These are phyloP conservation scores for Trachymyrmex septentrionalis DNA, from an alignment of 1,140 invertebrate genomes.

Conservation along the genomic window DNA sequence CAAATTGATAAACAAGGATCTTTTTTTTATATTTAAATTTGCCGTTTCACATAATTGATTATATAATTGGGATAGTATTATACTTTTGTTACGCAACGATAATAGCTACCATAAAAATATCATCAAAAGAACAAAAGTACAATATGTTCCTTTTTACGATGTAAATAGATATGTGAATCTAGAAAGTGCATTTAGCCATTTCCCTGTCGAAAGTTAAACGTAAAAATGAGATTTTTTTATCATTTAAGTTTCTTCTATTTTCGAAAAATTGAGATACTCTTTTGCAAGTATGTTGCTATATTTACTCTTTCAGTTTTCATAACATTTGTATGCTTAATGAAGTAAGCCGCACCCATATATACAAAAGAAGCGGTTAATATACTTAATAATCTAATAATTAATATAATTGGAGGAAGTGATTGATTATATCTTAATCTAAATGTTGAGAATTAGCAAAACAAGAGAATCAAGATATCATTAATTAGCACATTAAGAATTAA, in stretches of 20 bases:
- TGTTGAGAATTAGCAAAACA: not conserved
- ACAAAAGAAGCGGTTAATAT: slow-evolving; percentile 9
- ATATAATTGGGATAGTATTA: not conserved
- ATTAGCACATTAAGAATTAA: too few species aligned
- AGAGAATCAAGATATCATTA: not conserved
- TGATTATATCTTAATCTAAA: not conserved
- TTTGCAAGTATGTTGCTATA: not conserved
- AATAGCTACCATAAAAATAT: not conserved
- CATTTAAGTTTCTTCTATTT: not conserved
- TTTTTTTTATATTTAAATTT: slow-evolving; percentile 24
- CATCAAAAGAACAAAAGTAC: not conserved
- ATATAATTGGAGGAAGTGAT: not conserved
- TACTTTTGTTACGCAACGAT: not conserved
- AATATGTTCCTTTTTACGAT: not conserved
- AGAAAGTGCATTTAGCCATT: not conserved
- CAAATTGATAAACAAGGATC: not conserved
- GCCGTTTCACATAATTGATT: not conserved
- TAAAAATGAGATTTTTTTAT: not conserved
- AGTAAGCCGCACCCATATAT: not conserved
- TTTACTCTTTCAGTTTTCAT: not conserved
- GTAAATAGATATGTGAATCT: not conserved
- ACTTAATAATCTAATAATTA: too few species aligned
- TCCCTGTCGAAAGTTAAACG: not conserved
- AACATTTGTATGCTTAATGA: not conserved
- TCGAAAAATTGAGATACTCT: not conserved